Evolutionary conservation across 1,140 invertebrate species (phyloP).

Genomic region (Venturia canescens): DNA sequence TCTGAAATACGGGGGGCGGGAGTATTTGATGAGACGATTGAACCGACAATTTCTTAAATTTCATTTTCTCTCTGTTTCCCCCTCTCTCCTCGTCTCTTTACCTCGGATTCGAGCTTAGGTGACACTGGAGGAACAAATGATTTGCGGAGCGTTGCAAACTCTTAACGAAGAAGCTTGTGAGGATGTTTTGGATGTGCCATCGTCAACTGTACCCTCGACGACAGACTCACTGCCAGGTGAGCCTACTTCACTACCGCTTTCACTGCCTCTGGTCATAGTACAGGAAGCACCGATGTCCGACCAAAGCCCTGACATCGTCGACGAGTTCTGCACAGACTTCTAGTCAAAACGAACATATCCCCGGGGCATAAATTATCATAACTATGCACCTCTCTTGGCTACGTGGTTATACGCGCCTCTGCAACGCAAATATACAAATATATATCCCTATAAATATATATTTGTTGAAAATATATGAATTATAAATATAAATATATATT

Average conservation of each 20-base stretch:
- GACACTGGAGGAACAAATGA: conserved; percentile 95
- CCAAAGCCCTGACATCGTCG: conserved; percentile 71
- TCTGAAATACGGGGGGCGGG: conserved; percentile 1
- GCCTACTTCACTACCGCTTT: conserved; percentile 71
- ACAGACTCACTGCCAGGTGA: conserved; percentile 75
- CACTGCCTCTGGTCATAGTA: conserved; percentile 75
- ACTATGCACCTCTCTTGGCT: background rate
- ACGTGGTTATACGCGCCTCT: background rate
- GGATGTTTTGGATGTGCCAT: conserved; percentile 84
- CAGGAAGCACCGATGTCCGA: conserved; percentile 72
- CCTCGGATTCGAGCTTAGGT: conserved; percentile 79
- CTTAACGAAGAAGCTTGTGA: conserved; percentile 94
- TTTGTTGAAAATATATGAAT: background rate
- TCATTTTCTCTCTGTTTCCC: conserved; percentile 34
- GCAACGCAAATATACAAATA: background rate
- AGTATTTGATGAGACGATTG: background rate
- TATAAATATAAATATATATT: conserved; percentile 15
- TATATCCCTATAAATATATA: background rate
- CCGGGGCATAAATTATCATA: background rate
- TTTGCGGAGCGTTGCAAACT: conserved; percentile 93
- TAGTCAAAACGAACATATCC: conserved; percentile 54
- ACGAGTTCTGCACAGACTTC: conserved; percentile 64
- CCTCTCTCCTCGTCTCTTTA: background rate
- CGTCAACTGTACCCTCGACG: conserved; percentile 61
- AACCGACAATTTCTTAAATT: background rate